Conservation (phyloP, 2,113 vertebrate genomes). For the Ciconia maguari region DNA sequence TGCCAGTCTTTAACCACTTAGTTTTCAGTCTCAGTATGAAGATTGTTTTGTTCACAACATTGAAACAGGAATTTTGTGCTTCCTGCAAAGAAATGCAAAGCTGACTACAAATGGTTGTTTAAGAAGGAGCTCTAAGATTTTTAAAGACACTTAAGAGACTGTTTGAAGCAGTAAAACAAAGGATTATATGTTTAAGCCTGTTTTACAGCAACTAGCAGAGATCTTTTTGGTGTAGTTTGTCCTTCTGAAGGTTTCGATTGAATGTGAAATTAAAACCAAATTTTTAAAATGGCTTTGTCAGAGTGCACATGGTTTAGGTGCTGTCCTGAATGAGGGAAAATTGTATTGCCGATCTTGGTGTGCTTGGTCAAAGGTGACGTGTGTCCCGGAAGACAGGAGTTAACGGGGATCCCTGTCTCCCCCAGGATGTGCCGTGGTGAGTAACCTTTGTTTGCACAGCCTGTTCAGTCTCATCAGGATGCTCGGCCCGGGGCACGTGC, state of each 20-base stretch:
- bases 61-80: conserved; percentile 46
- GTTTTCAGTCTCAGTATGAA: not conserved
- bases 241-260: not conserved
- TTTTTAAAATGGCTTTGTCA: not conserved
- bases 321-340: not conserved
- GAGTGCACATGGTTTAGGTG: not conserved
- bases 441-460: not conserved
- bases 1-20: not conserved
- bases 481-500: fast-evolving
- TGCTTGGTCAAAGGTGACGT: not conserved
- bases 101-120: conserved; percentile 28
- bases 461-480: fast-evolving
- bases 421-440: not conserved
- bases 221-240: conserved; percentile 17
- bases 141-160: conserved; percentile 20
- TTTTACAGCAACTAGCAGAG: conserved; percentile 33
- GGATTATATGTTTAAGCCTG: conserved; percentile 19
- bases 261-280: not conserved
- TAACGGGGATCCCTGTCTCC: fast-evolving
- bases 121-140: conserved; percentile 60
- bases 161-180: conserved; percentile 45
- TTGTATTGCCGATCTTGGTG: fast-evolving
- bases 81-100: conserved; percentile 14
- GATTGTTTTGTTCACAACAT: not conserved
- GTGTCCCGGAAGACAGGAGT: not conserved